Percentiles rank a stretch among this genome's conserved stretches.
phyloP scores from a whole-genome alignment of 2,888 invertebrate genomes.

The Ptilodon capucinus region DNA sequence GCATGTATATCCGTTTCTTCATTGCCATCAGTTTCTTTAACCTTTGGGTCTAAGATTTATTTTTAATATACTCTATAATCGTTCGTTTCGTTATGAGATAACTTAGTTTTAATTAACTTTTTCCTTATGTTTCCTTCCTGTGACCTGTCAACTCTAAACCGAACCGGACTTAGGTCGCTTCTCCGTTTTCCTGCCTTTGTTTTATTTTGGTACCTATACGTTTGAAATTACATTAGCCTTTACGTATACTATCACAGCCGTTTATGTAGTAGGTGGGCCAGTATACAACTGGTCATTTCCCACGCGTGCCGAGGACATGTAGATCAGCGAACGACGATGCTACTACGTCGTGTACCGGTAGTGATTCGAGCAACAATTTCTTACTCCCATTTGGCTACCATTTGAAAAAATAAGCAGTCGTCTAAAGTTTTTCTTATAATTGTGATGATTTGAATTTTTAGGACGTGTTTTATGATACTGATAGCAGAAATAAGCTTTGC shows the following conservation, averaged over 20 bases:
- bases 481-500: no score
- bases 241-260: conserved; percentile 2
- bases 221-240: not conserved
- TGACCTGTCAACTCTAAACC: not conserved
- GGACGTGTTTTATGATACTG: no score
- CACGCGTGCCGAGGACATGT: conserved; percentile 51
- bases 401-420: not conserved
- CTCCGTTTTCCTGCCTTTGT: no score
- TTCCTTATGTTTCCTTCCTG: not conserved
- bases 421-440: no score
- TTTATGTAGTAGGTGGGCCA: conserved; percentile 9
- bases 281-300: conserved; percentile 47
- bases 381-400: conserved; percentile 15
- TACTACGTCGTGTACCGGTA: conserved; percentile 14
- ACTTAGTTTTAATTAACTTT: not conserved
- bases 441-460: no score
- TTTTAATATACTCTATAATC: no score
- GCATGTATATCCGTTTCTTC: conserved; percentile 9
- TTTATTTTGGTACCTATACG: not conserved
- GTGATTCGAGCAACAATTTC: conserved; percentile 25
- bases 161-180: no score
- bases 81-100: no score
- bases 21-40: conserved; percentile 3
- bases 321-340: conserved; percentile 45
- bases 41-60: no score